phyloP scores from a whole-genome alignment of 2,797 vertebrate genomes.

The Phataginus tricuspis region DNA sequence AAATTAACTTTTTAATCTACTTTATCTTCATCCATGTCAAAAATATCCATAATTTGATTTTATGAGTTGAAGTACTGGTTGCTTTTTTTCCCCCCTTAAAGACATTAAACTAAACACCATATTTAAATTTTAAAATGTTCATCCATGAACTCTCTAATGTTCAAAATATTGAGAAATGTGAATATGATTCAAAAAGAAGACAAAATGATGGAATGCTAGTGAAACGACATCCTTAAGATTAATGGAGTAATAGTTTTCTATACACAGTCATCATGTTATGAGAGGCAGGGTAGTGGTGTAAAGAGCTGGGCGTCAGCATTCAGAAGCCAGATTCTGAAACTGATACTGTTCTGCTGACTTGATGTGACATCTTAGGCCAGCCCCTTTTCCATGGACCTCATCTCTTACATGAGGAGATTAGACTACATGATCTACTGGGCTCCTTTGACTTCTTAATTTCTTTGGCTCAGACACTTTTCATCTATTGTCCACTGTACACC shows the following conservation, averaged over 20 bases:
- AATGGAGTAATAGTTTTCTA: not conserved
- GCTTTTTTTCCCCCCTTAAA: not conserved
- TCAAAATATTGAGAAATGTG: constrained; percentile 2
- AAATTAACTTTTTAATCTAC: constrained; percentile 24
- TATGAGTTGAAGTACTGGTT: not conserved
- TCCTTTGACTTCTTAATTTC: not conserved
- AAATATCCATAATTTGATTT: not conserved
- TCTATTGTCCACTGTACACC: not conserved
- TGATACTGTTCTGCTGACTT: not conserved
- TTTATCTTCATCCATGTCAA: not conserved
- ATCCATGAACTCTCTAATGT: not conserved
- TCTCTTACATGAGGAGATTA: not conserved
- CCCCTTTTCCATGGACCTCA: not conserved
- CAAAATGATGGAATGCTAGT: not conserved
- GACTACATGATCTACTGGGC: not conserved
- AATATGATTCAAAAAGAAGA: not conserved
- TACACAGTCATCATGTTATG: not conserved
- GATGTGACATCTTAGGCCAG: not conserved
- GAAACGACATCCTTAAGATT: not conserved
- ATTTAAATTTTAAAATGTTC: not conserved
- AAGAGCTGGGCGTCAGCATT: not conserved
- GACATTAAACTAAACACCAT: not conserved
- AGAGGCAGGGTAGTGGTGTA: not conserved
- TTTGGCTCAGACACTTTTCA: constrained; percentile 1
- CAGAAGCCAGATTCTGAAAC: not conserved